These are phyloP conservation scores for Ferrisia virgata DNA, from an alignment of 2,888 invertebrate species.

Conservation along the genomic window DNA sequence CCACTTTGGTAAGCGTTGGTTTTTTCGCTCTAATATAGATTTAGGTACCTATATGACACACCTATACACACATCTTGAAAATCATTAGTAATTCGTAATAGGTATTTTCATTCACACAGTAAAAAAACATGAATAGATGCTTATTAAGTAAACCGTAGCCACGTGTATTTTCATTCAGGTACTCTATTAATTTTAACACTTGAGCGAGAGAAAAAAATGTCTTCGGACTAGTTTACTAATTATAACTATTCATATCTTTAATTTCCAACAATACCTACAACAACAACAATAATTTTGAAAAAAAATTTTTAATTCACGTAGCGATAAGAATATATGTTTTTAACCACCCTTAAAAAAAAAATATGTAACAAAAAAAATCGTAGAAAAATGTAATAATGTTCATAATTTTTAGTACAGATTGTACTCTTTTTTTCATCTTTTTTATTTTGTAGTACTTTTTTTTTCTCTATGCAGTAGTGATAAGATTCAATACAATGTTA, in stretches of 20 bases:
- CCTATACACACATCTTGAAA: no score
- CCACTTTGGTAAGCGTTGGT: no score
- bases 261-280: no score
- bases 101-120: no score
- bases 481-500: constrained; percentile 6
- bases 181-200: neutral
- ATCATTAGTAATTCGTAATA: no score
- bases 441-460: neutral
- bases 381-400: neutral
- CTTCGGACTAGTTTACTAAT: neutral
- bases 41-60: no score
- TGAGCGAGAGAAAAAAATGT: no score
- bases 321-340: neutral
- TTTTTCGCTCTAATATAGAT: no score
- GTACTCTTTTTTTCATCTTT: neutral
- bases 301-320: neutral
- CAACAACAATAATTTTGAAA: neutral
- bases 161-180: neutral
- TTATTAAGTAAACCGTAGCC: neutral
- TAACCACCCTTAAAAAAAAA: neutral
- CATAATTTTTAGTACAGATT: neutral
- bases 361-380: neutral
- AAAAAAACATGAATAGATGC: no score
- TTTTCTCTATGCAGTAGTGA: neutral
- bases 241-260: neutral